phyloP scores from a whole-genome alignment of 53 echinoderm and acorn worm genomes.

The Arbacia lixula region DNA sequence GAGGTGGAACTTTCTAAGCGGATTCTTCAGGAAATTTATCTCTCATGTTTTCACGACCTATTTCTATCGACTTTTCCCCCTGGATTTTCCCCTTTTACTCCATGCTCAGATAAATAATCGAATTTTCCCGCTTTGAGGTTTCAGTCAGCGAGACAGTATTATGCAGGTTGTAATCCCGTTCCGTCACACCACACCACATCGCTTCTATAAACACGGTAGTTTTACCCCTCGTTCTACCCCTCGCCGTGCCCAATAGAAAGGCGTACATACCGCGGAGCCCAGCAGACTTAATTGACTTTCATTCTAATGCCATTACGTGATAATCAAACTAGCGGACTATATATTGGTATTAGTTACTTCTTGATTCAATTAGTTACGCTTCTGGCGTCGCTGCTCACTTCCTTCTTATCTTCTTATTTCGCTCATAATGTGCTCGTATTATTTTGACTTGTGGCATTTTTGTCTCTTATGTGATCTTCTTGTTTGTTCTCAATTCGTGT shows the following conservation, averaged over 20 bases:
- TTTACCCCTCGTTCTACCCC: neutral
- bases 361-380: slow-evolving; percentile 1
- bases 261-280: slow-evolving; percentile 11
- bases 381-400: neutral
- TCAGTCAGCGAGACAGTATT: slow-evolving; percentile 5
- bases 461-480: no score
- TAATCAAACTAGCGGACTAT: slow-evolving; percentile 40
- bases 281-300: slow-evolving; percentile 35
- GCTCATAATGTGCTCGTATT: neutral
- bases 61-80: no score
- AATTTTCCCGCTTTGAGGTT: slow-evolving; percentile 2
- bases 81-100: neutral
- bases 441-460: no score
- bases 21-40: neutral
- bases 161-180: neutral
- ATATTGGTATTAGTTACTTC: slow-evolving; percentile 43
- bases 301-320: slow-evolving; percentile 52
- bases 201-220: slow-evolving; percentile 21
- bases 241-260: neutral
- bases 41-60: neutral
- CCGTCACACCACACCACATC: neutral
- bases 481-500: no score
- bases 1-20: no score
- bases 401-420: neutral
- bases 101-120: slow-evolving; percentile 26